Base-by-base conservation (phyloP, 2,888 invertebrate species). In the Nesidiocoris tenuis region DNA sequence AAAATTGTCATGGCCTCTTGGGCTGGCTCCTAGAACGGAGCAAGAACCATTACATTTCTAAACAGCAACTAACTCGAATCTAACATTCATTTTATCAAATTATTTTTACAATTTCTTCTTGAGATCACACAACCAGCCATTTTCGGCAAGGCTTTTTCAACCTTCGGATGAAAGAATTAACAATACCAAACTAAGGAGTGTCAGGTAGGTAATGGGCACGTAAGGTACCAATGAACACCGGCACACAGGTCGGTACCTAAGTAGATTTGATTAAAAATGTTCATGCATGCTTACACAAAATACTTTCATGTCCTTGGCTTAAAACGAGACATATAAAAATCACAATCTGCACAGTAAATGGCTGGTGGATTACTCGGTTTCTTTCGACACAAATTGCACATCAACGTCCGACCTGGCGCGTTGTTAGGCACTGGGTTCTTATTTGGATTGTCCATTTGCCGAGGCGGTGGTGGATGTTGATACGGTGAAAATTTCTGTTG, bases 301-400 rank as follows among this genome's bases (percentile, higher is more conserved):
- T 21, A 56, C 19, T 59, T 63, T 76, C 76, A 80, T 19, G 78
- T 78, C 78, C 87, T 87, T 61, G 90, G 91, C 82, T 91, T 90
- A 84, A 92, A 92, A 82, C 91, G 87, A 78, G 93, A 93, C 91
- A 96, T 91, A 82, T 96, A 96, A 85, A 92, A 95, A 83, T 95
- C 94, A 85, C 96, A 96, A 84, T 96, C 95, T 67, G 90, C 87
- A 84, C 96, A 96, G 83, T 95, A 96, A 80, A 90, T 87, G 54
- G 91, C 90, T 16, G 94, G 91, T 17, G 91, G 88, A 66, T 87
- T 88, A 18, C 94, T 90, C 78, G 90, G 88, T 82, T 94, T 93
- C 83, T 95, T 95, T 76, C 94, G 88, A 84, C 96, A 96, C 80
- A 96, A 86, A 84, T 93, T 91, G 83, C 96, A 96, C 77, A 90